phyloP scores from a whole-genome alignment of 37 sponge, comb jelly and placozoan species.

The Geodia barretti region DNA sequence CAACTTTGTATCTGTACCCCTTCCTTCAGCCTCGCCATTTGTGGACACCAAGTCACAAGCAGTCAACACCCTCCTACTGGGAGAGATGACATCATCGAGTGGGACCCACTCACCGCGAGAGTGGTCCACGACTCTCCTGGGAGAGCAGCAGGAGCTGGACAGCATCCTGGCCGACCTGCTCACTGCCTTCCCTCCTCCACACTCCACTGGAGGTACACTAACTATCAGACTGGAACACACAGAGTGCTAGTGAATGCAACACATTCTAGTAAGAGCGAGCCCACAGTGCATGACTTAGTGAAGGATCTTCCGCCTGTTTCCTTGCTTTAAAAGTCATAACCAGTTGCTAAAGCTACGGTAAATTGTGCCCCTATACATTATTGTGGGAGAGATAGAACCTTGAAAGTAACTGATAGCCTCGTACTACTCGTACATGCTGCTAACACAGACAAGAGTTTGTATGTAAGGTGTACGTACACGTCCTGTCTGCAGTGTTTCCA shows the following conservation, averaged over 20 bases:
- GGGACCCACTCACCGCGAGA: neutral
- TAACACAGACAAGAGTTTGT: too few species aligned
- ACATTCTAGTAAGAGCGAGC: neutral
- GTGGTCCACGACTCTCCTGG: neutral
- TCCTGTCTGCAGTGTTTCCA: neutral
- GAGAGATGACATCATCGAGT: neutral
- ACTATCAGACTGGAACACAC: neutral
- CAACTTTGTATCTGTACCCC: neutral
- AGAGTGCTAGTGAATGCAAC: neutral
- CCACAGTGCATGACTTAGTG: too few species aligned
- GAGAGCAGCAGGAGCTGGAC: conserved; percentile 40
- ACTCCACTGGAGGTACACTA: conserved; percentile 14
- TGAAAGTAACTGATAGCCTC: too few species aligned
- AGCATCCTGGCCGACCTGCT: conserved; percentile 27
- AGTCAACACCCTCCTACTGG: conserved; percentile 1
- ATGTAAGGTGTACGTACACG: too few species aligned
- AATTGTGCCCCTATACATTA: too few species aligned
- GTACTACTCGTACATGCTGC: too few species aligned
- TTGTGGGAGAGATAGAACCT: too few species aligned
- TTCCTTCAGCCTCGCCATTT: neutral
- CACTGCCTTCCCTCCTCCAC: conserved; percentile 36
- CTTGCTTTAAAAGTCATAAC: too few species aligned
- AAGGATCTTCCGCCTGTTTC: too few species aligned
- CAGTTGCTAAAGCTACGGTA: too few species aligned
- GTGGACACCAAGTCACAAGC: neutral